phyloP scores from a whole-genome alignment of 1,140 invertebrate genomes.

The Lethrus apterus region DNA sequence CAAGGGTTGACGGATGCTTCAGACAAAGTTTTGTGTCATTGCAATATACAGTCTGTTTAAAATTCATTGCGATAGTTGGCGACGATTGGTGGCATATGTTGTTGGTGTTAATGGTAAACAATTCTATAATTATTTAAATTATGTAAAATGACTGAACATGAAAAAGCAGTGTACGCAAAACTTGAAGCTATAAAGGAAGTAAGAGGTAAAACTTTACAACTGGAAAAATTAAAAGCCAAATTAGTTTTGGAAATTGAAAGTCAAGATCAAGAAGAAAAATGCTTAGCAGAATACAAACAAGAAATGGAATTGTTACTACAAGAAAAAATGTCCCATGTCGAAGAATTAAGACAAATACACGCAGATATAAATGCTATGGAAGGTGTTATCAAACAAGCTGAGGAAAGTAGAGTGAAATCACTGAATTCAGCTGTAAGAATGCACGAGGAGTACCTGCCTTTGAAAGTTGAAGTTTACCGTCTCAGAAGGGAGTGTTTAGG shows the following conservation, averaged over 20 bases:
- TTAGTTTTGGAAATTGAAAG: conserved; percentile 86
- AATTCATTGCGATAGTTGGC: no score
- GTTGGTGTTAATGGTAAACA: no score
- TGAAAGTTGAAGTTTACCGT: conserved; percentile 87
- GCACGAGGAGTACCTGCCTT: conserved; percentile 86
- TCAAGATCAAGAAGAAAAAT: conserved; percentile 89
- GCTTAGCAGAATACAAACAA: conserved; percentile 83
- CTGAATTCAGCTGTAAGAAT: conserved; percentile 80
- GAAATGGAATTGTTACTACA: conserved; percentile 95
- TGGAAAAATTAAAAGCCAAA: conserved; percentile 83
- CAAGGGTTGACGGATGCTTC: no score
- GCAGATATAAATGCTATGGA: conserved; percentile 98
- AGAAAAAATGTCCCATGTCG: conserved; percentile 98
- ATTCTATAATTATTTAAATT: no score
- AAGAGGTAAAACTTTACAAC: conserved; percentile 78
- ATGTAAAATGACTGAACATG: conserved; percentile 39
- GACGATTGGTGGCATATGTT: no score
- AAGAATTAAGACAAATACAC: conserved; percentile 94
- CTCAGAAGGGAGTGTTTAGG: conserved; percentile 82
- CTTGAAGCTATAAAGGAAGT: conserved; percentile 85
- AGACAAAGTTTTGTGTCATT: no score
- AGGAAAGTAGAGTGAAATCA: conserved; percentile 84
- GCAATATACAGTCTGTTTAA: no score
- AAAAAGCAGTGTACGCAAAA: conserved; percentile 77
- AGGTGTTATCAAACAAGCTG: conserved; percentile 92